Percentiles rank a stretch among this genome's conserved stretches.
phyloP scores from a whole-genome alignment of 2,888 invertebrate species.

The Oxytorus armatus region DNA sequence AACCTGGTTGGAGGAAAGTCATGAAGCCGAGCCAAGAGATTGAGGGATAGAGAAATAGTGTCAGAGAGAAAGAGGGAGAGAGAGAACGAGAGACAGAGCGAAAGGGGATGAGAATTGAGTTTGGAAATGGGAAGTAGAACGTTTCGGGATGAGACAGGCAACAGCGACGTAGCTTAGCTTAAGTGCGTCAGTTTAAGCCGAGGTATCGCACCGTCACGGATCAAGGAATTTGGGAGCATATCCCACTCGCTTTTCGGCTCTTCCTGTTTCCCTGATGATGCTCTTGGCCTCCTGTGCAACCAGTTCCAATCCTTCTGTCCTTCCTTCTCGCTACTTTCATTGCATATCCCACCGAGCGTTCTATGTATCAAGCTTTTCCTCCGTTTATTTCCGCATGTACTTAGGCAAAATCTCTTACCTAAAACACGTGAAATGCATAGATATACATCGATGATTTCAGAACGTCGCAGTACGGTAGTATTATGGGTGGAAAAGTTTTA shows the following conservation, averaged over 20 bases:
- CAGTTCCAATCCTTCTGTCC: conserved; percentile 15
- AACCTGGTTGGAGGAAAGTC: neutral
- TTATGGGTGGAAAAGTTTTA: conserved; percentile 45
- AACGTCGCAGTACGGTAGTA: conserved; percentile 2
- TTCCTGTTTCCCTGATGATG: conserved; percentile 51
- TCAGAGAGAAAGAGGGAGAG: no score
- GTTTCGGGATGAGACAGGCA: conserved; percentile 68
- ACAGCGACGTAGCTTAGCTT: conserved; percentile 74
- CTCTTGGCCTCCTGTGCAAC: conserved; percentile 33
- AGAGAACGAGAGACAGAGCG: conserved; percentile 36
- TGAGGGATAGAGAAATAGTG: conserved; percentile 46
- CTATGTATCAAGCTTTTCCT: conserved; percentile 42
- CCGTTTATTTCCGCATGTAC: conserved; percentile 42
- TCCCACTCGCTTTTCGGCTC: conserved; percentile 50
- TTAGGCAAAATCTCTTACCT: conserved; percentile 34
- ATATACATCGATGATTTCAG: conserved; percentile 28
- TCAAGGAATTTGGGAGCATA: conserved; percentile 67
- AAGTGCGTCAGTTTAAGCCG: conserved; percentile 79
- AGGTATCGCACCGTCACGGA: conserved; percentile 74
- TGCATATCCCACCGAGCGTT: conserved; percentile 34
- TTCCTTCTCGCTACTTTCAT: conserved; percentile 1
- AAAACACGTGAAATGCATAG: conserved; percentile 9
- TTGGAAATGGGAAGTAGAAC: conserved; percentile 70
- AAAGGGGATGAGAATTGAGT: conserved; percentile 63
- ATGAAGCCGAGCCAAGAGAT: conserved; percentile 11